A percentile compares a stretch with the other conserved stretches of the same genome.
Evolutionary conservation across 2,797 vertebrate genomes (phyloP).

Genomic region (Anomalospiza imberbis): DNA sequence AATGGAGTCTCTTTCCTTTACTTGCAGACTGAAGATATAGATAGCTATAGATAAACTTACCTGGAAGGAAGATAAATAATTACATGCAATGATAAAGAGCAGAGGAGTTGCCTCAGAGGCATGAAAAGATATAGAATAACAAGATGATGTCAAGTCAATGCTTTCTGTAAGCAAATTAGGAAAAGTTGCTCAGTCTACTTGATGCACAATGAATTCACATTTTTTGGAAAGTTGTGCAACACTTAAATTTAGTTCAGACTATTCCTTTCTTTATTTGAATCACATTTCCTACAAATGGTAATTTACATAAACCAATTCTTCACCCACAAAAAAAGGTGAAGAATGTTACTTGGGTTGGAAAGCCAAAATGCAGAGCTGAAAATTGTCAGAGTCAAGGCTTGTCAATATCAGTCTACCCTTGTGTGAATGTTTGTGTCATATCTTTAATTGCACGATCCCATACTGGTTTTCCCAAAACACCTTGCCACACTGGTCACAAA

Average conservation of each 20-base stretch:
- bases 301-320: background rate
- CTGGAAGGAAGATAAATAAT: background rate
- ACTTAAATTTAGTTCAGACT: background rate
- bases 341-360: background rate
- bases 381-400: background rate
- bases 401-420: background rate
- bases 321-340: background rate
- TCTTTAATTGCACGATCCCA: background rate
- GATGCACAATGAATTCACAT: background rate
- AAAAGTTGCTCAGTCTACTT: background rate
- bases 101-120: background rate
- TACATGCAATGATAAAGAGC: background rate
- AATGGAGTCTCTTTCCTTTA: background rate
- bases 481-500: background rate
- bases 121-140: background rate
- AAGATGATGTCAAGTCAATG: background rate
- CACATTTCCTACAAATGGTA: background rate
- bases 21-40: background rate
- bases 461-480: background rate
- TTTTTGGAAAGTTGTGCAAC: background rate
- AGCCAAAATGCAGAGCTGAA: background rate
- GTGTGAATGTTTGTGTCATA: background rate
- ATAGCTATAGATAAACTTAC: background rate
- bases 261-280: background rate
- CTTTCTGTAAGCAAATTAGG: background rate